phyloP scores from a whole-genome alignment of 2,888 invertebrate genomes.

The Mechanitis messenoides region DNA sequence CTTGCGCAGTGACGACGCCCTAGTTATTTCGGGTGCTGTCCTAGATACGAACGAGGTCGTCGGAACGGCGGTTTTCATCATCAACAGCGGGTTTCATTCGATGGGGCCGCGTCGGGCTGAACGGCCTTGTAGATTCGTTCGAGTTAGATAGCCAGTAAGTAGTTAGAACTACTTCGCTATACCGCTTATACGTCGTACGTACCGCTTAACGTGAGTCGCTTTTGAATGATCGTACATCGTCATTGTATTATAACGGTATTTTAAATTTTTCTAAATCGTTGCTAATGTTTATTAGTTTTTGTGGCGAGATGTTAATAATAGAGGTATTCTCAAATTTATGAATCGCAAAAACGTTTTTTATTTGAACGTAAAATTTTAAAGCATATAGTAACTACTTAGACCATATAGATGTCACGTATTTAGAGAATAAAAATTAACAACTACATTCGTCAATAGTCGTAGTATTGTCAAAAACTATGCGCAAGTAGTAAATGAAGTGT shows the following conservation, averaged over 20 bases:
- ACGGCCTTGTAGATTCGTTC: slow-evolving; percentile 51
- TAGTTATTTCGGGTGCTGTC: slow-evolving; percentile 73
- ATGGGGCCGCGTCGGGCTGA: slow-evolving; percentile 66
- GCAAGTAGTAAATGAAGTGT: slow-evolving; percentile 32
- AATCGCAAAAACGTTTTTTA: too few relatives aligned
- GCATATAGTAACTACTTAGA: too few relatives aligned
- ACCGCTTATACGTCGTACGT: slow-evolving; percentile 34
- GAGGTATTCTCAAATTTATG: too few relatives aligned
- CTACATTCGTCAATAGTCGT: background rate
- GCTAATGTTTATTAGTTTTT: slow-evolving; percentile 15
- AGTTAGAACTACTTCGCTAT: slow-evolving; percentile 22
- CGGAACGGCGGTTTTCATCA: slow-evolving; percentile 67
- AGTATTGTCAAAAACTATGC: slow-evolving; percentile 9
- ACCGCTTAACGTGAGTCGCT: slow-evolving; percentile 30
- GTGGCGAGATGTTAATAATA: background rate
- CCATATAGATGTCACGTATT: too few relatives aligned
- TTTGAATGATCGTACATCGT: slow-evolving; percentile 32
- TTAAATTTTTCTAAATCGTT: slow-evolving; percentile 17
- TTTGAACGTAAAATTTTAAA: too few relatives aligned
- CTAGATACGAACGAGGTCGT: slow-evolving; percentile 68
- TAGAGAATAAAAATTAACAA: background rate
- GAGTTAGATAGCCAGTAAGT: slow-evolving; percentile 49
- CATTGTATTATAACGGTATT: slow-evolving; percentile 33
- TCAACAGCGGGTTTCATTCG: slow-evolving; percentile 60
- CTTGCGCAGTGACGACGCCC: slow-evolving; percentile 70